phyloP scores from a whole-genome alignment of 2,888 invertebrate species.

The Acleris cristana region DNA sequence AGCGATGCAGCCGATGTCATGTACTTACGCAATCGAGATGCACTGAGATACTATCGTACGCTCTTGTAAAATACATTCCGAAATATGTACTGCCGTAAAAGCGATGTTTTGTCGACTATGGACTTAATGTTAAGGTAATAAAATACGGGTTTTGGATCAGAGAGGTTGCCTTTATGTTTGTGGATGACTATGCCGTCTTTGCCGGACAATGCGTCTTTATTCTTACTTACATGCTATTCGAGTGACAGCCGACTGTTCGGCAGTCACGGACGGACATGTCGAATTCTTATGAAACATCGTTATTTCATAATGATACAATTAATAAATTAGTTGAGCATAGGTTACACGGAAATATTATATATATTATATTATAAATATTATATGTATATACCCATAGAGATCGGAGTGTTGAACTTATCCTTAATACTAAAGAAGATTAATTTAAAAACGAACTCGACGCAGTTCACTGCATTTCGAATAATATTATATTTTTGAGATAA shows the following conservation, averaged over 20 bases:
- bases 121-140: slow-evolving; percentile 8
- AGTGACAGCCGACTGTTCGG: slow-evolving; percentile 42
- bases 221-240: slow-evolving; percentile 37
- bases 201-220: slow-evolving; percentile 44
- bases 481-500: neutral
- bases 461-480: too few relatives aligned
- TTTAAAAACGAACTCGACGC: too few relatives aligned
- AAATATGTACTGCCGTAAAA: slow-evolving; percentile 34
- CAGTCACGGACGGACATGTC: slow-evolving; percentile 36
- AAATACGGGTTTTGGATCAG: neutral
- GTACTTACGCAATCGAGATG: slow-evolving; percentile 68
- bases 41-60: slow-evolving; percentile 57
- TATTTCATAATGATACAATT: slow-evolving; percentile 27
- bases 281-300: slow-evolving; percentile 42
- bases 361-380: too few relatives aligned
- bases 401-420: too few relatives aligned
- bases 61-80: slow-evolving; percentile 43
- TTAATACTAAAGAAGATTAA: too few relatives aligned
- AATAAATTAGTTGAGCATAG: neutral
- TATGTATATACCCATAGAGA: too few relatives aligned
- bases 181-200: slow-evolving; percentile 30
- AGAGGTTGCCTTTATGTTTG: slow-evolving; percentile 4
- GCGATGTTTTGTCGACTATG: neutral
- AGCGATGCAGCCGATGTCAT: slow-evolving; percentile 56
- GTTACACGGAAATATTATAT: too few relatives aligned